These are phyloP conservation scores for Cottus gobio DNA, from an alignment of 2,113 vertebrate genomes.

Conservation along the genomic window DNA sequence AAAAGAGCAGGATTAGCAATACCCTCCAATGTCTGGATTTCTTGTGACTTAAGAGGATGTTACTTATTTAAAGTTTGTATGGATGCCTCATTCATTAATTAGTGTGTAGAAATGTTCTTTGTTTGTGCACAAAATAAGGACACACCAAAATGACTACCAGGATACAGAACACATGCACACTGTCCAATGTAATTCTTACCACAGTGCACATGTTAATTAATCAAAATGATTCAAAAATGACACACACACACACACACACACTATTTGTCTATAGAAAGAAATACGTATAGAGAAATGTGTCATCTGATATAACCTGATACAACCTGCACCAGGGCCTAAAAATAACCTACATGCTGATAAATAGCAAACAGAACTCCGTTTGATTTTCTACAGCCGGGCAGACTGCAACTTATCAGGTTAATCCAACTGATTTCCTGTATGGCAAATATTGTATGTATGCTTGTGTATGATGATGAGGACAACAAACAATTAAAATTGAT, in stretches of 20 bases:
- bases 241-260: neutral
- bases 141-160: neutral
- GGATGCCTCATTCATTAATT: neutral
- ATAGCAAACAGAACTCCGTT: constrained; percentile 62
- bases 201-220: neutral
- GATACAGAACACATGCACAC: neutral
- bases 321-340: constrained; percentile 58
- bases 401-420: constrained; percentile 66
- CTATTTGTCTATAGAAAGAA: neutral
- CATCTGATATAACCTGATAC: constrained; percentile 45
- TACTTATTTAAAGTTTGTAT: neutral
- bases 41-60: neutral
- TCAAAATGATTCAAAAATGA: neutral
- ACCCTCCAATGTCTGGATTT: neutral
- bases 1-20: neutral
- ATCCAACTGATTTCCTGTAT: constrained; percentile 66
- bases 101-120: neutral
- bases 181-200: neutral
- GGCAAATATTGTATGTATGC: constrained; percentile 55
- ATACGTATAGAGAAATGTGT: constrained; percentile 23
- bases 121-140: neutral
- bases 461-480: constrained; percentile 45
- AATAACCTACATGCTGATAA: constrained; percentile 68
- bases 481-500: constrained; percentile 68
- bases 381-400: constrained; percentile 63